Base-by-base conservation (phyloP, 2,113 vertebrate species). In the Dissostichus mawsoni region DNA sequence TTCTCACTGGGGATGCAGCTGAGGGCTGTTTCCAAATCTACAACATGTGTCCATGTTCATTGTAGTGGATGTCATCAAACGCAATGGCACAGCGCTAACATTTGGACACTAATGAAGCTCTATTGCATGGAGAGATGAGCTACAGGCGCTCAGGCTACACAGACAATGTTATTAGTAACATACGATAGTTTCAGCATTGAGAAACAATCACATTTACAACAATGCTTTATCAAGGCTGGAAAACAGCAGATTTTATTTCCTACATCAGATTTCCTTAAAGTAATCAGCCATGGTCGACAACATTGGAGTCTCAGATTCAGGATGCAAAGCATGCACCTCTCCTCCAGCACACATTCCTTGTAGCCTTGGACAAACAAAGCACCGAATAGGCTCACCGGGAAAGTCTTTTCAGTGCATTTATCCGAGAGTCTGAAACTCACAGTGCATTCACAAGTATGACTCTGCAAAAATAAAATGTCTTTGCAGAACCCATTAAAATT, bases 401-500 rank as follows among this genome's bases (percentile, higher is more conserved):
- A 81, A 61, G 17, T 20, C 65, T 64, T 69, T 82, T 78, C 33
- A 59, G 25, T 74, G 44, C 68, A 76, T 78, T 59, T 11, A 76
- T 72, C 44, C 3, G 1, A 41, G 29, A 18, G 29, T 29, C 48
- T 86, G 62, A 78, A 81, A 62, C 71, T 71, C 82, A 1, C 70
- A 78, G 45, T n/a, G 2, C 72, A 82, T 71, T 85, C 69, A 69
- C 69, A 56, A 56, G 65, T 18, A 65, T 92, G 91, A 92, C 83
- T 80, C 70, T 48, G 87, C 81, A 89, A 83, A 90, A 91, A 82
- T n/a, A 18, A 29, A 74, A 56, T 17, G 20, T 69, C 36, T 81
- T 84, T 75, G 71, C 73, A 70, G 70, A 80, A 36, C 5, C 12
- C 56, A 85, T 85, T 87, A 0, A 78, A 59, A 89, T 89, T 90